Conservation (phyloP, 2,888 invertebrate species). For the Cephus sareptanus region DNA sequence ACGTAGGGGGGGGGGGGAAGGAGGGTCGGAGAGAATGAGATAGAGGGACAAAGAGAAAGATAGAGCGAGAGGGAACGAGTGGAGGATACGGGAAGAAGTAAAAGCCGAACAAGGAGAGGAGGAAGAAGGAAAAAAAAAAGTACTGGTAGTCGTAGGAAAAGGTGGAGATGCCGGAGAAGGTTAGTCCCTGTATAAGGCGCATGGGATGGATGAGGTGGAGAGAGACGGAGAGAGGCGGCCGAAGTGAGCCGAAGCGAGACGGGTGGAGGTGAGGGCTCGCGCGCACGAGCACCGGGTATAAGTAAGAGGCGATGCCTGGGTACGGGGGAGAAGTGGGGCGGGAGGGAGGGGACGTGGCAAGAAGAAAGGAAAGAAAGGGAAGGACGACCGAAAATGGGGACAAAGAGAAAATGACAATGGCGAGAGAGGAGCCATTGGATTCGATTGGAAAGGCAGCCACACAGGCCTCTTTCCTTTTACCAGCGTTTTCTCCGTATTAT, state of each 20-base stretch:
- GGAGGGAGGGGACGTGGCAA: slow-evolving; percentile 21
- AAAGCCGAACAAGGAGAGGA: no score
- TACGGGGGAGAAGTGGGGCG: slow-evolving; percentile 59
- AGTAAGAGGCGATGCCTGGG: slow-evolving; percentile 49
- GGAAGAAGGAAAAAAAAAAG: no score
- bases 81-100: background rate
- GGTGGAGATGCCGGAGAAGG: no score
- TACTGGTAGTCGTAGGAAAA: no score
- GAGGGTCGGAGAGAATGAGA: no score
- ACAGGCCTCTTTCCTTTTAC: slow-evolving; percentile 56
- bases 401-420: slow-evolving; percentile 27
- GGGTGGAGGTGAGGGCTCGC: slow-evolving; percentile 20
- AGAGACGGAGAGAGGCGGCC: no score
- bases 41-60: background rate
- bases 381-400: slow-evolving; percentile 14
- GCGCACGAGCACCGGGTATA: slow-evolving; percentile 6
- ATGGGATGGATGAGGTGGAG: no score
- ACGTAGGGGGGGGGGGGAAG: background rate
- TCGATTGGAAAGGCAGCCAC: slow-evolving; percentile 60
- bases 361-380: slow-evolving; percentile 6
- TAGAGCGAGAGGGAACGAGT: slow-evolving; percentile 17
- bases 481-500: slow-evolving; percentile 56
- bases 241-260: slow-evolving; percentile 26
- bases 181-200: no score
- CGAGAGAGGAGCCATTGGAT: slow-evolving; percentile 43